These are phyloP conservation scores for Pharmacophagus antenor DNA, from an alignment of 2,888 invertebrate species.

Conservation along the genomic window DNA sequence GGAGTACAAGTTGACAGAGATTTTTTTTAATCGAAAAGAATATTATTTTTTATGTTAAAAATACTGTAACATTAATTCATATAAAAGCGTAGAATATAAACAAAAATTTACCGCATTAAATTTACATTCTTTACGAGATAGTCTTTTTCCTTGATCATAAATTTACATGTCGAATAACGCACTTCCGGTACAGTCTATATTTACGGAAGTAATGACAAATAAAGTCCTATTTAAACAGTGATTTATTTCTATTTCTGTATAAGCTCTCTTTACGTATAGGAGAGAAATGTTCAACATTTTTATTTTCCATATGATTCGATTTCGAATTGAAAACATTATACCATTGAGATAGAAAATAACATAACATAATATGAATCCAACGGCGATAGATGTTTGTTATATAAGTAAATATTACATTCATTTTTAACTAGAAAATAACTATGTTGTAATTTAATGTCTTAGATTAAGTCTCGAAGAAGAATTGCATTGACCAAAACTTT, in stretches of 20 bases:
- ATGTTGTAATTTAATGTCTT: too few species aligned
- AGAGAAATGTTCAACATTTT: neutral
- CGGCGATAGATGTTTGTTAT: too few species aligned
- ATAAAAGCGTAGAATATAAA: neutral
- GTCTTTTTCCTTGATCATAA: slow-evolving; percentile 3
- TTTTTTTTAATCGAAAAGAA: too few species aligned
- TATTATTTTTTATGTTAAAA: too few species aligned
- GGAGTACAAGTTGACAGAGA: too few species aligned
- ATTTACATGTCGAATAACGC: neutral
- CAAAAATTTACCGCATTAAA: neutral
- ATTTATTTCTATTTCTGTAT: neutral
- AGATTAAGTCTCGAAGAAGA: too few species aligned
- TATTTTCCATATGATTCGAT: neutral
- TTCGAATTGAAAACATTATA: neutral
- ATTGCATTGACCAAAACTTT: too few species aligned
- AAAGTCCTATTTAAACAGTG: neutral
- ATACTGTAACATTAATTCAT: too few species aligned
- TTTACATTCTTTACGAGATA: neutral
- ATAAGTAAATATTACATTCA: too few species aligned
- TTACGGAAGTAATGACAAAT: slow-evolving; percentile 1
- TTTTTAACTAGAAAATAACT: too few species aligned
- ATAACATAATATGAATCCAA: too few species aligned
- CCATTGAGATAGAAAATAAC: too few species aligned
- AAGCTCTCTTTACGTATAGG: neutral
- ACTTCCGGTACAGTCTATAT: neutral